These are phyloP conservation scores for Amblyopsis hoosieri DNA, from an alignment of 2,797 vertebrate genomes.

Conservation along the genomic window DNA sequence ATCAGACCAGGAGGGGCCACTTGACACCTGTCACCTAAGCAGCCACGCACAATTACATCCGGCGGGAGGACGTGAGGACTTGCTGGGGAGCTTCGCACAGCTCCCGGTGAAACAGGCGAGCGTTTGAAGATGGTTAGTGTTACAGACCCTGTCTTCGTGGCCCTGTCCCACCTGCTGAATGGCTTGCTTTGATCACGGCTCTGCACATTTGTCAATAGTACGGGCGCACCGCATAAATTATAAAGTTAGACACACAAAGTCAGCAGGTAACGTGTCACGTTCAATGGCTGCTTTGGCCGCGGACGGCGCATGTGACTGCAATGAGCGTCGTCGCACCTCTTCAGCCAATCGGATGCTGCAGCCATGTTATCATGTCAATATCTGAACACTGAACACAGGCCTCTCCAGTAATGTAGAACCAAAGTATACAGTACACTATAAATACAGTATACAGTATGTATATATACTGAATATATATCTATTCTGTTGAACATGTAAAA, in stretches of 20 bases:
- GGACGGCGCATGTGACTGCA: conserved; percentile 62
- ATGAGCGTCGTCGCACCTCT: conserved; percentile 57
- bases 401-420: too few species aligned
- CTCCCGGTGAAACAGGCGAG: conserved; percentile 77
- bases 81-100: conserved; percentile 72
- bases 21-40: conserved; percentile 83
- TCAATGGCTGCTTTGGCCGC: conserved; percentile 55
- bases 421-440: too few species aligned
- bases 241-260: conserved; percentile 80
- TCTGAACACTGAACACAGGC: conserved; percentile 1
- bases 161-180: conserved; percentile 79
- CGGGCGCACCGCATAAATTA: conserved; percentile 78
- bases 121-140: conserved; percentile 84
- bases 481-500: too few species aligned
- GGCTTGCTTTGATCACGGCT: conserved; percentile 76
- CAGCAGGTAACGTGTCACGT: conserved; percentile 76
- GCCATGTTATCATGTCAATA: conserved; percentile 37
- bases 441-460: too few species aligned
- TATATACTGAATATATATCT: too few species aligned
- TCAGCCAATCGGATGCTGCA: conserved; percentile 41
- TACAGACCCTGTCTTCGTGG: conserved; percentile 82
- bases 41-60: conserved; percentile 80
- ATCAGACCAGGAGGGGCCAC: conserved; percentile 73
- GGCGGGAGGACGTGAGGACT: conserved; percentile 73
- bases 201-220: conserved; percentile 79